Conservation (phyloP, 1,140 invertebrate genomes). For the Eupristina koningsbergeri region DNA sequence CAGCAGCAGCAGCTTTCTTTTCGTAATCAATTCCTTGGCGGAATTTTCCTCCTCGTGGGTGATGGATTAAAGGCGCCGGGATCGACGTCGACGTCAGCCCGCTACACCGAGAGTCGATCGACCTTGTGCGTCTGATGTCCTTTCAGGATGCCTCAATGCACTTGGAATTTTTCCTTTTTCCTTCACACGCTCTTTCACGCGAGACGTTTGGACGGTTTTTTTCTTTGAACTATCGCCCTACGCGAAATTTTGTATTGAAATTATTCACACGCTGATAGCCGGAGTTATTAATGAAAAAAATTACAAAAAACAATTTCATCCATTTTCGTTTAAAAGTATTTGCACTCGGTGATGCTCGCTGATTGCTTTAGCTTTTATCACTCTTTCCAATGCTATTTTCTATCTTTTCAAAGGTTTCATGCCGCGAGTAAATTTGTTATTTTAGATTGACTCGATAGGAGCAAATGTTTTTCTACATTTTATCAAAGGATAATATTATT, state of each 20-base stretch:
- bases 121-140: neutral
- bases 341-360: neutral
- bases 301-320: neutral
- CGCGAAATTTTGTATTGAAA: neutral
- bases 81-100: constrained; percentile 6
- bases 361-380: no score
- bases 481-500: no score
- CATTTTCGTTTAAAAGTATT: neutral
- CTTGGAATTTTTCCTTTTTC: neutral
- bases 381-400: no score
- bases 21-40: constrained; percentile 31
- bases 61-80: constrained; percentile 32
- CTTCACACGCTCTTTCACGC: neutral
- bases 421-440: neutral
- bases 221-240: neutral
- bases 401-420: neutral
- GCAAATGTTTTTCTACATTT: neutral
- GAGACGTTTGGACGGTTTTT: neutral
- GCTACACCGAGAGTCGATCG: neutral
- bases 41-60: constrained; percentile 46
- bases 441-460: neutral
- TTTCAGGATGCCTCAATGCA: neutral
- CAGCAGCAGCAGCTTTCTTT: constrained; percentile 29
- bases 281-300: neutral
- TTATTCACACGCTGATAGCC: neutral